phyloP scores from a whole-genome alignment of 2,113 vertebrate genomes.

The Chinchilla lanigera region DNA sequence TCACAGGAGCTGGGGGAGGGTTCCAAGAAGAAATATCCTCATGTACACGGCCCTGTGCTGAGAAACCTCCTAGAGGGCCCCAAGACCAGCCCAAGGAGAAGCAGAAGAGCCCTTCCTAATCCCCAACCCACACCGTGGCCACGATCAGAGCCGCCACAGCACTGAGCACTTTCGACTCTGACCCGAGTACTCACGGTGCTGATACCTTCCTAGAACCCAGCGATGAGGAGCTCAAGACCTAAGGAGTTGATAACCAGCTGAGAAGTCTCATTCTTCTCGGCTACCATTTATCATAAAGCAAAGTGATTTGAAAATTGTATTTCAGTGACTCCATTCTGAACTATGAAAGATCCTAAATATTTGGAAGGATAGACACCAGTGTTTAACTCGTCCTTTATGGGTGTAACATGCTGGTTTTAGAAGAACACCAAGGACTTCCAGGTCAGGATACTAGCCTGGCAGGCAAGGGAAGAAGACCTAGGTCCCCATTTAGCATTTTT shows the following conservation, averaged over 20 bases:
- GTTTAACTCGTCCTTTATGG: background rate
- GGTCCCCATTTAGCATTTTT: background rate
- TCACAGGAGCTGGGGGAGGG: background rate
- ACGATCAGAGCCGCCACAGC: background rate
- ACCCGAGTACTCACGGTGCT: background rate
- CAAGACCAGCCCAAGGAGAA: background rate
- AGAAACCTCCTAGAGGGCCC: background rate
- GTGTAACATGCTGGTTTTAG: background rate
- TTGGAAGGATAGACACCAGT: background rate
- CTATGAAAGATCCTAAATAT: background rate
- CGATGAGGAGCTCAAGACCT: background rate
- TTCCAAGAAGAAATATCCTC: background rate
- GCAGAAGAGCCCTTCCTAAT: background rate
- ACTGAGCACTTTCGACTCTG: background rate
- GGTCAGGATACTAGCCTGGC: background rate
- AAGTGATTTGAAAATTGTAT: background rate
- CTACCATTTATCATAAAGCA: background rate
- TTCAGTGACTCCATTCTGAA: background rate
- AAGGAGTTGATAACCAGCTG: background rate
- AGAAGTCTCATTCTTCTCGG: background rate
- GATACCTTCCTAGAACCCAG: background rate
- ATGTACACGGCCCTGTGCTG: background rate
- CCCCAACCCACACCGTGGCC: background rate
- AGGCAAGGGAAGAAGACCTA: background rate
- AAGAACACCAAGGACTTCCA: background rate